Base-by-base conservation (phyloP, 2,888 invertebrate species). In the Torymus auratus region DNA sequence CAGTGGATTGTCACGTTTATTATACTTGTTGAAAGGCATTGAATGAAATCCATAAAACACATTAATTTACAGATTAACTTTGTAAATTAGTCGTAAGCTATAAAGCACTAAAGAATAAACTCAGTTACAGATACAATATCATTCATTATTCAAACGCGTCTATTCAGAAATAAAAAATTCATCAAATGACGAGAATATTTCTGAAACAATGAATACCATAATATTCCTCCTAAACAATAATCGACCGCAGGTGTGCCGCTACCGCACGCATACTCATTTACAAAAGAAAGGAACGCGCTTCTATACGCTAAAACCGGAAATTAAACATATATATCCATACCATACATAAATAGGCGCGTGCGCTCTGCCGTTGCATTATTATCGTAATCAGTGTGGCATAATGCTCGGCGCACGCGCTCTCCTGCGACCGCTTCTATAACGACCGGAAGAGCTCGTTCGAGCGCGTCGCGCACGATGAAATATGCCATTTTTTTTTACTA, bases 361-460 rank as follows among this genome's bases (percentile, higher is more conserved):
- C 58, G 62, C 79, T 69, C 76, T 53, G n/a, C n/a, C 53, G 23
- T 60, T 23, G 73, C 68, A 78, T 86, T 85, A 85, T 86, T 86
- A 86, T 87, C 85, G 82, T 84, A 84, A 86, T 87, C 84, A 85
- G 85, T 69, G 65, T 69, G 65, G 73, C 81, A 86, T 85, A 84
- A 85, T 85, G 84, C 41, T 41, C 85, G 83, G 83, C 82, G 15
- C 17, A 2, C 83, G 78, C 41, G 41, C 7, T 41, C 41, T 41
- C 20, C 20, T 80, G 80, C 78, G 77, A 77, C 78, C 77, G 83
- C 80, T 85, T 28, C 3, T 28, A 41, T 87, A 88, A 88, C 85
- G 85, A 87, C 89, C 87, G 89, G 88, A 88, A 87, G 86, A 83
- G 84, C 84, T 83, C 84, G 82, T 84, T 75, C 81, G 78, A 70